These are phyloP conservation scores for Parnassius glacialis DNA, from an alignment of 2,888 invertebrate genomes.

Conservation along the genomic window DNA sequence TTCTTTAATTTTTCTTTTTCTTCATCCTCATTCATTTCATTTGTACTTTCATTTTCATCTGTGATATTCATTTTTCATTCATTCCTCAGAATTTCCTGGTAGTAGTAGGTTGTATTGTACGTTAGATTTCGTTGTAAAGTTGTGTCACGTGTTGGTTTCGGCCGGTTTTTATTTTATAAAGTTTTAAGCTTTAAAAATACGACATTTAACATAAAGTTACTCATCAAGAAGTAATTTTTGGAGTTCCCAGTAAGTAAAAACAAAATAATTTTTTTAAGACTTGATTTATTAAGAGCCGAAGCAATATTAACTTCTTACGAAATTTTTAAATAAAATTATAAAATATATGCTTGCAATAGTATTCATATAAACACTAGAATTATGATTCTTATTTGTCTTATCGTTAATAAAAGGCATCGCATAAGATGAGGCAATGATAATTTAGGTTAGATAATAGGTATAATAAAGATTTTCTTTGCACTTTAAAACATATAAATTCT, in stretches of 20 bases:
- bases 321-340: background rate
- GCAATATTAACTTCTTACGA: too few species aligned
- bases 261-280: background rate
- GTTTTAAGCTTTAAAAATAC: conserved; percentile 6
- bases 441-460: too few species aligned
- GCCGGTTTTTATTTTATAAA: conserved; percentile 14
- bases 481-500: too few species aligned
- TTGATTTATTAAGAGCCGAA: too few species aligned
- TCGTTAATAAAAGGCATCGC: too few species aligned
- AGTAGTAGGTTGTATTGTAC: too few species aligned
- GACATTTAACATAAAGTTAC: background rate
- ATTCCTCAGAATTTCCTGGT: background rate
- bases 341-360: background rate
- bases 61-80: background rate
- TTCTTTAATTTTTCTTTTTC: background rate
- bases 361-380: too few species aligned
- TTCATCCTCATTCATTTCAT: too few species aligned
- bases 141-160: conserved; percentile 10
- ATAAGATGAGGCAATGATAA: too few species aligned
- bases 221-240: conserved; percentile 2
- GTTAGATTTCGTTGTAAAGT: background rate
- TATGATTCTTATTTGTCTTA: too few species aligned
- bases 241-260: conserved; percentile 10
- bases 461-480: too few species aligned
- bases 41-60: too few species aligned